Conservation (phyloP, 1,140 invertebrate genomes). For the Globodera ellingtonae region DNA sequence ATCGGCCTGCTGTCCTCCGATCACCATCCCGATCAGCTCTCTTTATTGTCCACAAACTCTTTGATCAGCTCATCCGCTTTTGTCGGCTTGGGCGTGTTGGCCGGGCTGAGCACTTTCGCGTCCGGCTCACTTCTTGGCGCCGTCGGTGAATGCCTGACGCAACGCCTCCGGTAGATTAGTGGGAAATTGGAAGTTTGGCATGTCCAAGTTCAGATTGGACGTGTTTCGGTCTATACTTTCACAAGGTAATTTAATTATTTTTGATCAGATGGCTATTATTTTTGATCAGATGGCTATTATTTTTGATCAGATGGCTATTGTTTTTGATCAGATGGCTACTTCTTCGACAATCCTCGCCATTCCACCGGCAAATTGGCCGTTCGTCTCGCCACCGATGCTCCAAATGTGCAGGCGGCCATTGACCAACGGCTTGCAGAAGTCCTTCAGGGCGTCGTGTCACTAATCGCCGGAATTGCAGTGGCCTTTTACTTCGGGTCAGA, state of each 20-base stretch:
- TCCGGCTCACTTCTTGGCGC: conserved; percentile 54
- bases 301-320: conserved; percentile 56
- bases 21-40: conserved; percentile 3
- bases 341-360: conserved; percentile 69
- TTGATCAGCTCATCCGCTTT: conserved; percentile 43
- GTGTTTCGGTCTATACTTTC: conserved; percentile 26
- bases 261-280: neutral
- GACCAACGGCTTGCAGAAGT: conserved; percentile 67
- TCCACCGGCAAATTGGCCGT: conserved; percentile 67
- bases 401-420: conserved; percentile 69
- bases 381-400: conserved; percentile 69
- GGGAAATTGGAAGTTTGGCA: neutral
- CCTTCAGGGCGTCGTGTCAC: conserved; percentile 67
- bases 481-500: conserved; percentile 64
- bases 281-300: conserved; percentile 8
- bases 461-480: conserved; percentile 65
- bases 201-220: conserved; percentile 21
- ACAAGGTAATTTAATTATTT: conserved; percentile 10
- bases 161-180: conserved; percentile 6
- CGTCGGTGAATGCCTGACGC: conserved; percentile 52
- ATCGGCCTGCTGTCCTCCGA: conserved; percentile 22
- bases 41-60: neutral
- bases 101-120: conserved; percentile 44
- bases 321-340: conserved; percentile 68
- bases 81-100: conserved; percentile 38